Base-by-base conservation (phyloP, 1,140 invertebrate species). In the Pomacea maculata region DNA sequence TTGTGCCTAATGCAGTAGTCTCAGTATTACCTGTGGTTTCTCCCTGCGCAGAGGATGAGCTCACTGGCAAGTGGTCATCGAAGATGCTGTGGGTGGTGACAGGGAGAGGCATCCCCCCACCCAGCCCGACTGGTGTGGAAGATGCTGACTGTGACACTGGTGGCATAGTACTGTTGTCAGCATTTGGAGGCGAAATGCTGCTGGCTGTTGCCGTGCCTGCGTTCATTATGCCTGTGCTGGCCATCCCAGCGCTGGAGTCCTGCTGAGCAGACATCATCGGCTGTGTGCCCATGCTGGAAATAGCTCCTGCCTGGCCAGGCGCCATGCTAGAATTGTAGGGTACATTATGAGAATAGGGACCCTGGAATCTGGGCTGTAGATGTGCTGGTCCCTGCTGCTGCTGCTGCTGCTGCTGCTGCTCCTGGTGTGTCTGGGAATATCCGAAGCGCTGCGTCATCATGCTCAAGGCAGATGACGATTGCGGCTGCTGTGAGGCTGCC, bases 61-160 rank as follows among this genome's bases (percentile, higher is more conserved):
- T 70, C 45, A 78, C 77, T 21, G 77, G 77, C 65, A 9, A 65
- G 68, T 70, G 21, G 2, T 34, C 29, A 54, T 78, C 77, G 55
- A 78, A 78, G 77, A 78, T 78, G 77, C 65, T 78, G 52, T 78
- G 77, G 14, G 77, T 78, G 77, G 77, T 78, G 77, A 78, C 77
- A 9, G 77, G 77, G 8, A 78, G 77, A 19, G 77, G 77, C 77
- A 78, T 78, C 64, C 77, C 77, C 5, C 65, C 65, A 70, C 45
- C 21, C 65, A 78, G 64, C 6, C 63, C 12, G 0, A 65, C 19
- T 21, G 29, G 34, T 5, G 64, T 45, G 63, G 29, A 65, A 4
- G 25, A 14, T 21, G 45, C n/a, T 21, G 45, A 10, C 29, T 75
- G 73, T 21, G 67, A 68, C 10, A 55, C 12, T 7, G 77, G 57